Evolutionary conservation across 1,140 invertebrate species (phyloP), one percentile per base, ranked within the genome.

Genomic region (Magallana gigas): DNA sequence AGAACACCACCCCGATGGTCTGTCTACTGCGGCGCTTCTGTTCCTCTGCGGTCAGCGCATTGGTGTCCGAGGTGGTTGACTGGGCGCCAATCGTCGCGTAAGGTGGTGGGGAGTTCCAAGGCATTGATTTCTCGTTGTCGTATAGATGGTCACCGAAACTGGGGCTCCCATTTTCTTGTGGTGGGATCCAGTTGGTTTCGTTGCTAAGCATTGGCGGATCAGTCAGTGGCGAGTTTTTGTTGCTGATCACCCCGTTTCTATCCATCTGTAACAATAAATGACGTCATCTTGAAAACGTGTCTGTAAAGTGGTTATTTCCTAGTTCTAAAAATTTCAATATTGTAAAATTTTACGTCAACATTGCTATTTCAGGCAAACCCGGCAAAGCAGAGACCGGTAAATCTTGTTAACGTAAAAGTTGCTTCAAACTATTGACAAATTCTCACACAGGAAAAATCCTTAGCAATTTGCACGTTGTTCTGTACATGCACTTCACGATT

Each of bases 141-240:
- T 57, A 58, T 14, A 9, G 36, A 83, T 83, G n/a, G 18, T 57
- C 57, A 18, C 48, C 18, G 57, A 57, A 83, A 83, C 36, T 57
- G 16, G 81, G 81, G n/a, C n/a, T 57, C 18, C 18, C 48, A n/a
- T 83, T 83, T 83, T 83, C 81, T 4, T 57, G 18, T 18, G 36
- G 23, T 12, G 81, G 81, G 48, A 83, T 57, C 81, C 81, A 83
- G 81, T 83, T 83, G 7, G 81, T 83, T 58, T 83, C 81, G 56
- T 83, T 83, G 81, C 18, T 83, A 8, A 83, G 57, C 36, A 83
- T 12, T 57, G 81, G 81, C 8, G 81, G 81, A 58, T 82, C 80
- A 18, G 57, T 16, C 9, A 82, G 12, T 16, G 80, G 80, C 12
- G 48, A n/a, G 18, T 82, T 82, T 82, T 82, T 82, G 57, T 82